Evolutionary conservation across 2,113 vertebrate species (phyloP), one percentile per base, ranked within the genome.

Genomic region (Murina feae): DNA sequence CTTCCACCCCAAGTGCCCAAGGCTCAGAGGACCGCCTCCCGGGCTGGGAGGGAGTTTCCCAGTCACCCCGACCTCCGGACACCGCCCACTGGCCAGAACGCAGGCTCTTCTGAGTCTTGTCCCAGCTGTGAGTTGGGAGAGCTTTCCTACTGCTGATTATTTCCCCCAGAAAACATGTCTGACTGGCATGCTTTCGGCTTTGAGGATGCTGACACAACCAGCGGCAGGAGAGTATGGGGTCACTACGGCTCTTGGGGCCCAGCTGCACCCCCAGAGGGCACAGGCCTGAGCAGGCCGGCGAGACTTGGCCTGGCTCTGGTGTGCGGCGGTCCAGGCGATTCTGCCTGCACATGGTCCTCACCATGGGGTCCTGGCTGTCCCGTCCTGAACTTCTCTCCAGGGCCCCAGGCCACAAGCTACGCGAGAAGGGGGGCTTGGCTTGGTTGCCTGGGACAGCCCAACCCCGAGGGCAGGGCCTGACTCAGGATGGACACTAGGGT

Each of bases 1-100:
- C 53, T 42, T 89, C 10, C 30, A 79, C 6, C 63, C 49, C 35
- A 28, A 32, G 16, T 16, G 10, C 42, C 69, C 18, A 4, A 20
- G 53, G 32, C 30, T 10, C 75, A 20, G 0, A 44, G 63, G 30
- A 68, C 47, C 81, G 65, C 23, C 55, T 71, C 69, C 4, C 21
- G 37, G 47, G 37, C 25, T 30, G 42, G 49, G 76, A 20, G 30
- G 18, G 25, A 72, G 21, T 21, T 75, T 60, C 37, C 18, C 25
- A 32, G 35, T 63, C 21, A 2, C 0, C 1, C 23, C 9, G 6
- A 42, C 17, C 18, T 6, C 35, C 30, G 0, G 7, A 42, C 6
- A 5, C 23, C 2, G 1, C 18, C 13, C 10, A 30, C 35, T 0
- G 30, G 10, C 74, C 3, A 68, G 3, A 47, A 35, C 10, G 58